Percentiles rank a stretch among this genome's conserved stretches.
These are phyloP conservation scores for Pogonocherus hispidulus DNA, from an alignment of 2,888 invertebrate species.

Conservation along the genomic window DNA sequence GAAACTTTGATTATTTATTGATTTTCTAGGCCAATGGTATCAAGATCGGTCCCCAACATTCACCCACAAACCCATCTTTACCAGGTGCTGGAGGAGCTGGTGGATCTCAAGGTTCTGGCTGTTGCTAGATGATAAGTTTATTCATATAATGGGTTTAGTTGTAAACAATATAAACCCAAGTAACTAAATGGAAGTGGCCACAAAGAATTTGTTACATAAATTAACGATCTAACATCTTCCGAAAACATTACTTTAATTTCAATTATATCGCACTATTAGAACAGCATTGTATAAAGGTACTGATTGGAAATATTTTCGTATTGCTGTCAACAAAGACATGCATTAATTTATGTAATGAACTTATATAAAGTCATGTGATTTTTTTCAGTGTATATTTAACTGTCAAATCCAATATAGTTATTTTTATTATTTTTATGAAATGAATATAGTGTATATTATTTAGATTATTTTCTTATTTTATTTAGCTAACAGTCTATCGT, in stretches of 20 bases:
- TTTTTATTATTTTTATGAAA: slow-evolving; percentile 44
- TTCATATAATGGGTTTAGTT: slow-evolving; percentile 43
- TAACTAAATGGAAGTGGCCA: slow-evolving; percentile 46
- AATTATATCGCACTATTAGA: slow-evolving; percentile 10
- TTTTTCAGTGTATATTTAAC: slow-evolving; percentile 47
- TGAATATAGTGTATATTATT: slow-evolving; percentile 41
- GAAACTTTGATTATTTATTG: not conserved
- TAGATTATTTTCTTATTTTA: slow-evolving; percentile 36
- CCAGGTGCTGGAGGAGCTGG: slow-evolving; percentile 86
- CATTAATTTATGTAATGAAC: slow-evolving; percentile 50
- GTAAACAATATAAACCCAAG: slow-evolving; percentile 41
- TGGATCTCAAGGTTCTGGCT: slow-evolving; percentile 88
- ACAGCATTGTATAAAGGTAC: slow-evolving; percentile 6
- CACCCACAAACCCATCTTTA: slow-evolving; percentile 87
- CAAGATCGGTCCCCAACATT: slow-evolving; percentile 99
- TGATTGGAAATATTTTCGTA: slow-evolving; percentile 23
- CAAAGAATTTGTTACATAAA: slow-evolving; percentile 51
- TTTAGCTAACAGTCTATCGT: slow-evolving; percentile 35
- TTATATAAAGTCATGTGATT: slow-evolving; percentile 50
- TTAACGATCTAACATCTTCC: slow-evolving; percentile 48
- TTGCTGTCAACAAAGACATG: slow-evolving; percentile 41
- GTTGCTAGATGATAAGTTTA: slow-evolving; percentile 79
- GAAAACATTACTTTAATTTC: not conserved
- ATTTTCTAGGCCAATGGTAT: slow-evolving; percentile 95
- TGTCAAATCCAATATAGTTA: slow-evolving; percentile 37